These are phyloP conservation scores for Melanargia galathea DNA, from an alignment of 2,888 invertebrate genomes.

Conservation along the genomic window DNA sequence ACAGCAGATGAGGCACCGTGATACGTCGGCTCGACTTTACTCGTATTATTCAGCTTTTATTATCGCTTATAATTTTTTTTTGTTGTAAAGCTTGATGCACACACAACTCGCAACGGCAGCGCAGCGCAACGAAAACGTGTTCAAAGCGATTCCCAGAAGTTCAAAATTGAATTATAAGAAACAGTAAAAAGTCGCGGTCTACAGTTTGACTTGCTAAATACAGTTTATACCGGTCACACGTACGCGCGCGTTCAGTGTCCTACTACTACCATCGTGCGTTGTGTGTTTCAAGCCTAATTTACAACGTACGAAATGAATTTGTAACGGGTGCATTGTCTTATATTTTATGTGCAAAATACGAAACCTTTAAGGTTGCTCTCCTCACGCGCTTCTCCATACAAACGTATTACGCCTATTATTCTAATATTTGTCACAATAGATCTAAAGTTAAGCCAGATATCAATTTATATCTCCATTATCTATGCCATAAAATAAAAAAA, in stretches of 20 bases:
- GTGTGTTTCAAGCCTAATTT: background rate
- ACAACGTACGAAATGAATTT: slow-evolving; percentile 16
- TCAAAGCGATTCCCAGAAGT: background rate
- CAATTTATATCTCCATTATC: too few species aligned
- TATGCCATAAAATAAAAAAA: too few species aligned
- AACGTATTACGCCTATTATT: too few species aligned
- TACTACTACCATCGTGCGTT: background rate
- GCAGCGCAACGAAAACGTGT: background rate
- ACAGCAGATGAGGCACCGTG: slow-evolving; percentile 64
- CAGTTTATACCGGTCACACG: too few species aligned
- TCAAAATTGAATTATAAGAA: too few species aligned
- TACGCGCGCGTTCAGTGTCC: background rate
- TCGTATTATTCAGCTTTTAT: slow-evolving; percentile 78
- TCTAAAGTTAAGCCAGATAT: too few species aligned
- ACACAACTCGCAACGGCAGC: background rate
- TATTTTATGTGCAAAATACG: slow-evolving; percentile 22
- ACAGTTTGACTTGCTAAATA: too few species aligned
- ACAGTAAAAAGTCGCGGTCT: too few species aligned
- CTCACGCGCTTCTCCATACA: too few species aligned
- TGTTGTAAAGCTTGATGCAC: slow-evolving; percentile 20
- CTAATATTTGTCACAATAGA: too few species aligned
- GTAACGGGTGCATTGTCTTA: slow-evolving; percentile 23
- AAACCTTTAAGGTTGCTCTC: slow-evolving; percentile 16
- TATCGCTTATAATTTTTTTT: slow-evolving; percentile 54
- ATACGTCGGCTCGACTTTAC: slow-evolving; percentile 65